Evolutionary conservation across 2,888 invertebrate genomes (phyloP), one percentile per base, ranked within the genome.

Genomic region (Thysanoteuthis rhombus): DNA sequence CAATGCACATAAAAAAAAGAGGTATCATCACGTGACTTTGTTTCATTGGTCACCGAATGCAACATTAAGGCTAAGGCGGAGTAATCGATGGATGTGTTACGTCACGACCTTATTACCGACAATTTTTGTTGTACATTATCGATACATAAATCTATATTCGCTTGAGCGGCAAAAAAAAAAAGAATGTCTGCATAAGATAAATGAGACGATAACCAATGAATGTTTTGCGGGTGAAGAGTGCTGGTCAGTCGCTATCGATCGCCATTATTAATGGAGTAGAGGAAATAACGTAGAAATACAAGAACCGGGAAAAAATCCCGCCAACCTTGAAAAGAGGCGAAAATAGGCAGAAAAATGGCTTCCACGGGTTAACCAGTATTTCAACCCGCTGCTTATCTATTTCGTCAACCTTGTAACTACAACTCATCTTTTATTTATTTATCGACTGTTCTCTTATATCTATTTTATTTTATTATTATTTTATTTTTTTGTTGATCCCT

Each of bases 81-180:
- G n/a, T 75, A 75, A 75, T 75, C 75, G 75, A n/a, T 75, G n/a
- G n/a, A 12, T n/a, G 75, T 16, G 19, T 75, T 36, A 75, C 75
- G 75, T n/a, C 75, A n/a, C 75, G 75, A 75, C 75, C 75, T 75
- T 75, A 75, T 75, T 75, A 75, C n/a, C 75, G 75, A 75, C 75
- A 75, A 75, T 75, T n/a, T 75, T 75, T 75, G n/a, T 75, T 36
- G 16, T 36, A 12, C 75, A 75, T 75, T 75, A 75, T 75, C 75
- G 75, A 75, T 75, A 16, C 75, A 75, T 75, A 75, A 75, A 75
- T 75, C 75, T 75, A 75, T 75, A 75, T n/a, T 22, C n/a, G n/a
- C n/a, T n/a, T 75, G n/a, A 75, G 75, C 75, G n/a, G 4, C 36
- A 16, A n/a, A 75, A 75, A 75, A 75, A n/a, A 75, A 75, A 75